phyloP scores from a whole-genome alignment of 2,113 vertebrate genomes.

The Ovibos moschatus region DNA sequence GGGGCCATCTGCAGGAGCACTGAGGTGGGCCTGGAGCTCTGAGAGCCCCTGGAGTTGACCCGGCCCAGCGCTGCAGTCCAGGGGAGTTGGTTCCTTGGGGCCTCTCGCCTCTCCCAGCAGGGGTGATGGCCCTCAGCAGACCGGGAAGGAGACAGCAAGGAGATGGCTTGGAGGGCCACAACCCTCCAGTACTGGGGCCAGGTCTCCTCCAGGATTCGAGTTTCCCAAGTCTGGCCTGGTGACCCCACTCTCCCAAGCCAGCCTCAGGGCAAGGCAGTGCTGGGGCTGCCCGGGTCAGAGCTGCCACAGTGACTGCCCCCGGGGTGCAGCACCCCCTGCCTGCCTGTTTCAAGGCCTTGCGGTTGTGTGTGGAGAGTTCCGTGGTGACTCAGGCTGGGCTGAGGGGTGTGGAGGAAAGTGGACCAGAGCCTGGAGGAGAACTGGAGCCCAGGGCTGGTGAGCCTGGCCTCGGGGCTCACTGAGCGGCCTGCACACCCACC shows the following conservation, averaged over 20 bases:
- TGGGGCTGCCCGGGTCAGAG: background rate
- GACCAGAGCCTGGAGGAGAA: background rate
- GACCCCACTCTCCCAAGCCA: background rate
- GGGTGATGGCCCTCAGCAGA: background rate
- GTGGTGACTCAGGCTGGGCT: background rate
- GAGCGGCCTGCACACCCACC: background rate
- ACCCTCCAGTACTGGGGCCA: background rate
- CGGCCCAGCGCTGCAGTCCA: background rate
- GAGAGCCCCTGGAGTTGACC: background rate
- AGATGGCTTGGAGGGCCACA: background rate
- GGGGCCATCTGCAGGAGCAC: background rate
- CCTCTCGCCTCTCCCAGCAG: background rate
- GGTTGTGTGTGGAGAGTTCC: background rate
- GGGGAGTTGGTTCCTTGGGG: background rate
- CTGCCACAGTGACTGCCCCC: background rate
- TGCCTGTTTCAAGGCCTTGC: background rate
- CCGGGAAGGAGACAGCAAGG: background rate
- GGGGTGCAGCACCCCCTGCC: background rate
- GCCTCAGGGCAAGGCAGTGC: background rate
- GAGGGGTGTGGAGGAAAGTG: background rate
- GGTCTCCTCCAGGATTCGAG: background rate
- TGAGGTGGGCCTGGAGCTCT: background rate
- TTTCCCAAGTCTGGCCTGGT: background rate
- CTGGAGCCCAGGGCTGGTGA: accelerated
- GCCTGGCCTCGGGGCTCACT: accelerated